Evolutionary conservation across 2,888 invertebrate species (phyloP), one percentile per base, ranked within the genome.

Genomic region (Bruchidius siliquastri): DNA sequence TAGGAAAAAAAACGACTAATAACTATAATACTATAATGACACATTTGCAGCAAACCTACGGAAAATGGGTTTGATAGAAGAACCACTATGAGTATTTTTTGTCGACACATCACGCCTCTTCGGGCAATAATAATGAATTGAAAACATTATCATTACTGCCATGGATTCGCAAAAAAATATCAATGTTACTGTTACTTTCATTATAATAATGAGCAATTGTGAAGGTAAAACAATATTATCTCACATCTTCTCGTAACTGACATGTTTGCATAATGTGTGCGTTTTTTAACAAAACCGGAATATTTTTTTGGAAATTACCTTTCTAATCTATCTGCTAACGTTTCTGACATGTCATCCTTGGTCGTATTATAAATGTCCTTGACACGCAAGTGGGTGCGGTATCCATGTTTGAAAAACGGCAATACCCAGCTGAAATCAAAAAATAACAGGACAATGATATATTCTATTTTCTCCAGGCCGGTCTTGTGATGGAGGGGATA

Each of bases 281-380:
- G 1, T 13, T 1, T 49, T 8, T 49, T 13, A 18, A 49, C 49
- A 49, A 49, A 49, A 18, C 6, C 8, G 49, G 49, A 49, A 49
- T 49, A 49, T 49, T 49, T 49, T 13, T 49, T 49, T 1, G 49
- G 13, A 49, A 13, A 49, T 79, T 81, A 91, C 87, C 87, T 87
- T 84, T 92, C 91, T 49, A 93, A 86, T 22, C 87, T 86, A 82
- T 92, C 89, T 2, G 92, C 92, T 20, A 93, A 86, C n/a, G 85
- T 83, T 75, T 90, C 90, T 0, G 93, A 92, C 69, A 88, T 85
- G 84, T 93, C 92, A 21, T 86, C 85, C 0, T 88, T 86, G 20
- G 91, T 86, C 4, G 90, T 88, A 80, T 89, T 90, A 86, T 90
- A 92, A 21, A 94, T 84, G 81, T 93, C 92, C 78, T 91, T 90